Base-by-base conservation (phyloP, 1,140 invertebrate genomes). In the Drosophila murphyi region DNA sequence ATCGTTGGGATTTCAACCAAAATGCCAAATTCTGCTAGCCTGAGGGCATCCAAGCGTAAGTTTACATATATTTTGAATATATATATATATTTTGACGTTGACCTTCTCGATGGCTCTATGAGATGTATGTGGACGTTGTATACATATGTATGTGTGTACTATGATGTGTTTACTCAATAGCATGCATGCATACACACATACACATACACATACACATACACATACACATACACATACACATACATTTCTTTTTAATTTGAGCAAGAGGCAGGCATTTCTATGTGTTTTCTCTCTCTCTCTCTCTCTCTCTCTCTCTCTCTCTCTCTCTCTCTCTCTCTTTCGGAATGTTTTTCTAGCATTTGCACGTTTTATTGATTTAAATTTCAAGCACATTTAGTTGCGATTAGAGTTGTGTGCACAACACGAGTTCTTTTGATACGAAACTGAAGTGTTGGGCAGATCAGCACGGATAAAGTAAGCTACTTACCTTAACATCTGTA, bases 211-310 rank as follows among this genome's bases (percentile, higher is more conserved):
- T 34, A 0, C 39, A 41, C 8, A 41, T 71, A 50, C 20, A 55
- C 10, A 3, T 34, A 20, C 20, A 56, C 6, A 20, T 20, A 20
- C n/a, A n/a, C 39, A 41, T 34, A 0, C 39, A 41, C 8, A 41
- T 71, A 50, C 20, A 55, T 52, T 71, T 61, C 35, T 20, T 20
- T 20, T 20, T 20, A 50, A 5, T 56, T 63, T 63, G 41, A 12
- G 5, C 50, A 8, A 50, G 47, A 50, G 8, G 45, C 45, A 59
- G 55, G 35, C 55, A 32, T 3, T 56, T 56, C 45, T 31, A 10
- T 41, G 32, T 29, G 37, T 41, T 35, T 55, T 71, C 12, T 12
- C 12, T 12, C 12, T 12, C 12, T 12, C 12, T 12, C 12, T 12
- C 12, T 12, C 12, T 12, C 12, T 12, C 12, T 12, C 12, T 12